Conservation (phyloP, 1,140 invertebrate species). For the Aphidius ervi region DNA sequence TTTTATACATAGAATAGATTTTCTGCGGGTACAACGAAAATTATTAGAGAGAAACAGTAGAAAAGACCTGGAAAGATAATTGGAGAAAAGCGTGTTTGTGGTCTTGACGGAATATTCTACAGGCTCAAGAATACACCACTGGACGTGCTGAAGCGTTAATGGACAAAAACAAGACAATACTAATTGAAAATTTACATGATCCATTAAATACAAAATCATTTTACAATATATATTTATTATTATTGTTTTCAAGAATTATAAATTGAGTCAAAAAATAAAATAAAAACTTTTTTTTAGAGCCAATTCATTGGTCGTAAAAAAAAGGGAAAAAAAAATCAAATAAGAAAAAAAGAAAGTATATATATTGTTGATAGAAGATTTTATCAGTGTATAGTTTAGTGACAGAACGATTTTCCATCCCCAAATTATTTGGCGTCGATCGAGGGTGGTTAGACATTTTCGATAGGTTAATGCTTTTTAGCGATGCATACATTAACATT, state of each 20-base stretch:
- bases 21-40: not conserved
- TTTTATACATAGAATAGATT: not conserved
- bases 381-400: too few species aligned
- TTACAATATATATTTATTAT: too few species aligned
- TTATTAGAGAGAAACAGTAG: not conserved
- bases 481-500: slow-evolving; percentile 42
- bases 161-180: too few species aligned
- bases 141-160: slow-evolving; percentile 13
- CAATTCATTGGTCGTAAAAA: too few species aligned
- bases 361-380: too few species aligned
- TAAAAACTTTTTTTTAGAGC: too few species aligned
- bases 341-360: too few species aligned
- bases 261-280: too few species aligned
- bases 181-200: too few species aligned
- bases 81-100: slow-evolving; percentile 36
- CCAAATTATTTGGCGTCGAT: slow-evolving; percentile 20
- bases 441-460: slow-evolving; percentile 32
- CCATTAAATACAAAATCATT: too few species aligned
- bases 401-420: not conserved
- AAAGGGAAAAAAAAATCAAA: too few species aligned
- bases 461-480: slow-evolving; percentile 43
- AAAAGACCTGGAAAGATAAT: slow-evolving; percentile 29
- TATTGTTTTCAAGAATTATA: too few species aligned
- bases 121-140: slow-evolving; percentile 13
- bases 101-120: slow-evolving; percentile 32